These are phyloP conservation scores for Lingula anatina DNA, from an alignment of 2,888 invertebrate species.

Conservation along the genomic window DNA sequence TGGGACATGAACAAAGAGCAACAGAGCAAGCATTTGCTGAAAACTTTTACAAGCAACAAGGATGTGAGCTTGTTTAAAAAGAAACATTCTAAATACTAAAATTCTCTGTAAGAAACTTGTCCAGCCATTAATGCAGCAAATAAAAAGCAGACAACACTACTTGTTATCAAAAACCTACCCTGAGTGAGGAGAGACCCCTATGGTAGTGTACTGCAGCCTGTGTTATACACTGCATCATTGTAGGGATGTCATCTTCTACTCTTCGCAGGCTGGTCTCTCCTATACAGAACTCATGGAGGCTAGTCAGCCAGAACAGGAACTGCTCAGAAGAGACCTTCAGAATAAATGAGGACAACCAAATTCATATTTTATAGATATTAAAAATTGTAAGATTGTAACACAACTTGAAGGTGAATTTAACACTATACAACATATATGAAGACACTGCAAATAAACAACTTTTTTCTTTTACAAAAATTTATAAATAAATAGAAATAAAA, in stretches of 20 bases:
- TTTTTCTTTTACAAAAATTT: too few species aligned
- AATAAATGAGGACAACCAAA: constrained; percentile 3
- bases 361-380: neutral
- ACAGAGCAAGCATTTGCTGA: too few species aligned
- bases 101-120: too few species aligned
- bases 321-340: constrained; percentile 75
- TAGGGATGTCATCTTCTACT: constrained; percentile 13
- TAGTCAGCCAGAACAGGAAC: constrained; percentile 81
- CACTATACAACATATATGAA: constrained; percentile 1
- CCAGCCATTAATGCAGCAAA: too few species aligned
- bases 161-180: constrained; percentile 27
- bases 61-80: too few species aligned
- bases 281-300: constrained; percentile 59
- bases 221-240: constrained; percentile 17
- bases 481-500: too few species aligned
- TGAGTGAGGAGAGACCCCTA: constrained; percentile 30
- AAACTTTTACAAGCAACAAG: too few species aligned
- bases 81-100: too few species aligned
- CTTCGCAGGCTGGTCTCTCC: constrained; percentile 48
- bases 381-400: constrained; percentile 5
- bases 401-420: constrained; percentile 5
- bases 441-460: too few species aligned
- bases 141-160: too few species aligned
- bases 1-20: too few species aligned
- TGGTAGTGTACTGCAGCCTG: constrained; percentile 33